Percentiles rank a stretch among this genome's conserved stretches.
phyloP scores from a whole-genome alignment of 1,140 invertebrate species.

The Hydropsyche tenuis region DNA sequence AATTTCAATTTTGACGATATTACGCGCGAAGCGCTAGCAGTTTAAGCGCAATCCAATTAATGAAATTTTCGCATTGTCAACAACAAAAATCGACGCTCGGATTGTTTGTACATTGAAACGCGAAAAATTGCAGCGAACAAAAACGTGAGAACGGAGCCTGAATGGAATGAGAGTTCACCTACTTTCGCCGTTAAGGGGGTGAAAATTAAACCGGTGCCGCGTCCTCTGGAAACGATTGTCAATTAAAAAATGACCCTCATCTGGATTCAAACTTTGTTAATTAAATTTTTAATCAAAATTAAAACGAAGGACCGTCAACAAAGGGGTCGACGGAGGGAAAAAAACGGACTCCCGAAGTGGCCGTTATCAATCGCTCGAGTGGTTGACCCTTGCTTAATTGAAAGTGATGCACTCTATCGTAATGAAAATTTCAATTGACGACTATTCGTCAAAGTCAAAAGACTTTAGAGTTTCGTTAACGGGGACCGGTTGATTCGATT shows the following conservation, averaged over 20 bases:
- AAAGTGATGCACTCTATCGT: slow-evolving; percentile 27
- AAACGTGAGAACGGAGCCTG: too few relatives aligned
- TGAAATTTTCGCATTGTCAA: slow-evolving; percentile 5
- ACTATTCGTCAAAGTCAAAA: background rate
- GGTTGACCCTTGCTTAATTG: slow-evolving; percentile 30
- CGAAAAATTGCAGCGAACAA: background rate
- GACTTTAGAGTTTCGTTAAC: too few relatives aligned
- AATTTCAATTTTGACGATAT: too few relatives aligned
- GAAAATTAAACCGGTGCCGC: slow-evolving; percentile 29
- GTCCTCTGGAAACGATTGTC: slow-evolving; percentile 39
- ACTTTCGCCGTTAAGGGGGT: background rate
- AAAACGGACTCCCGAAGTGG: slow-evolving; percentile 22
- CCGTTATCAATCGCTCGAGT: slow-evolving; percentile 28
- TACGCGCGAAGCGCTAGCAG: too few relatives aligned
- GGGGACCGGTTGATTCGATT: too few relatives aligned
- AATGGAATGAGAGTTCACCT: too few relatives aligned
- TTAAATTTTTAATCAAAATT: slow-evolving; percentile 49
- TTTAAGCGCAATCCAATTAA: slow-evolving; percentile 2
- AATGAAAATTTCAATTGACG: slow-evolving; percentile 23
- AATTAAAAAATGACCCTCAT: slow-evolving; percentile 46
- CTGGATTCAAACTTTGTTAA: slow-evolving; percentile 45
- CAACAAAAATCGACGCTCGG: slow-evolving; percentile 2
- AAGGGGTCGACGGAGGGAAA: slow-evolving; percentile 8
- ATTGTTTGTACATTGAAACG: background rate
- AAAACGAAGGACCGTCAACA: slow-evolving; percentile 35